Evolutionary conservation across 2,888 invertebrate genomes (phyloP).

Genomic region (Cerceris rybyensis): DNA sequence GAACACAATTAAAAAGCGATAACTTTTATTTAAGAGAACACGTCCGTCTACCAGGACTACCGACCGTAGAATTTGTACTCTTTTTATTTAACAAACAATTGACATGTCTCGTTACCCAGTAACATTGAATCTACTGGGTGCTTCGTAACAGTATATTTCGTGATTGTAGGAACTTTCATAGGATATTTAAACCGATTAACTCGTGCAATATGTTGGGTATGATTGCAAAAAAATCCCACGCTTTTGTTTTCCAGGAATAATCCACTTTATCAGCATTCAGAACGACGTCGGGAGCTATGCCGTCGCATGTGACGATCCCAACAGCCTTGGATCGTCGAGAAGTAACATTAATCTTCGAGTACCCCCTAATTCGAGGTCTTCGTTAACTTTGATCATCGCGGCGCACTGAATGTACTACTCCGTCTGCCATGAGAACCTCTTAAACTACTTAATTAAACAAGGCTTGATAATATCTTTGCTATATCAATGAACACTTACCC

Average conservation of each 20-base stretch:
- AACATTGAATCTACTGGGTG: too few relatives aligned
- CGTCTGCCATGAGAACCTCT: neutral
- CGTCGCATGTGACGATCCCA: conserved; percentile 75
- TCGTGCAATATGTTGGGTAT: too few relatives aligned
- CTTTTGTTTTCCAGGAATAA: conserved; percentile 65
- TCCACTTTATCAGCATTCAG: conserved; percentile 73
- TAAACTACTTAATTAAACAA: conserved; percentile 4
- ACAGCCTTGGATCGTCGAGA: conserved; percentile 70
- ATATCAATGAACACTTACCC: neutral
- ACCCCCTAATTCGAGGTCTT: conserved; percentile 72
- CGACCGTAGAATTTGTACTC: too few relatives aligned
- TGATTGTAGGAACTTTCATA: too few relatives aligned
- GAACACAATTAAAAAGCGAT: too few relatives aligned
- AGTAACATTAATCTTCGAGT: conserved; percentile 73
- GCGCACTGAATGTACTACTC: conserved; percentile 65
- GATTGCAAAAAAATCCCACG: neutral
- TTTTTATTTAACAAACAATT: too few relatives aligned
- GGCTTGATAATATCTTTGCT: neutral
- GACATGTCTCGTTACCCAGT: too few relatives aligned
- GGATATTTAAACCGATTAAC: too few relatives aligned
- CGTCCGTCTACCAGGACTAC: too few relatives aligned
- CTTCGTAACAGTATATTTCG: too few relatives aligned
- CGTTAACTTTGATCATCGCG: conserved; percentile 72
- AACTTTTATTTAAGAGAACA: too few relatives aligned
- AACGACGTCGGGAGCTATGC: conserved; percentile 75